Percentiles rank a stretch among this genome's conserved stretches.
Evolutionary conservation across 2,797 vertebrate species (phyloP).

Genomic region (Holocentrus rufus): DNA sequence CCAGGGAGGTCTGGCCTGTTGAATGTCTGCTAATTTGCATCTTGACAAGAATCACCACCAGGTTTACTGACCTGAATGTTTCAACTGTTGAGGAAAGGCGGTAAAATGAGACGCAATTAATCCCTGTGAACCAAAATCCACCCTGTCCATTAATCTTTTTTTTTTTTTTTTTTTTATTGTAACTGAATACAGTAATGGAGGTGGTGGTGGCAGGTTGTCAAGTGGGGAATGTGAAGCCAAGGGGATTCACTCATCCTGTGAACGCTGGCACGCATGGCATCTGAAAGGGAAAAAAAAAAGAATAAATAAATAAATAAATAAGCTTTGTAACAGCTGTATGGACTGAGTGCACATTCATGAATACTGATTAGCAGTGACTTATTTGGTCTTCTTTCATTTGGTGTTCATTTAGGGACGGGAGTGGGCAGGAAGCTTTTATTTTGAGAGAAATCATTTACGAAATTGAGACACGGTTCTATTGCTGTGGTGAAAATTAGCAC

Average conservation of each 20-base stretch:
- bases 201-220: slow-evolving; percentile 82
- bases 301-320: too few species aligned
- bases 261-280: too few species aligned
- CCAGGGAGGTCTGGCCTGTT: slow-evolving; percentile 82
- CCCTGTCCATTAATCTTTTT: slow-evolving; percentile 93
- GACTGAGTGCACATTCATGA: too few species aligned
- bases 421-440: too few species aligned
- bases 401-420: too few species aligned
- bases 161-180: slow-evolving; percentile 90
- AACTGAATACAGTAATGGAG: slow-evolving; percentile 89
- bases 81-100: slow-evolving; percentile 79
- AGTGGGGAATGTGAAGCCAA: slow-evolving; percentile 82
- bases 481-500: too few species aligned
- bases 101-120: slow-evolving; percentile 89
- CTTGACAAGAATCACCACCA: slow-evolving; percentile 89
- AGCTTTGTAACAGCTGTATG: too few species aligned
- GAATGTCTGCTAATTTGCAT: slow-evolving; percentile 92
- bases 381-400: too few species aligned
- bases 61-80: slow-evolving; percentile 90
- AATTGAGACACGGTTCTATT: too few species aligned
- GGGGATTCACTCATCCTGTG: slow-evolving; percentile 82
- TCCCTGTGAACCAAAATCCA: slow-evolving; percentile 92
- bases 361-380: too few species aligned
- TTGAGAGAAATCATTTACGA: too few species aligned
- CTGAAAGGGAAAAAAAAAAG: too few species aligned